Conservation (phyloP, 2,888 invertebrate species). For the Ectropis crepuscularia region DNA sequence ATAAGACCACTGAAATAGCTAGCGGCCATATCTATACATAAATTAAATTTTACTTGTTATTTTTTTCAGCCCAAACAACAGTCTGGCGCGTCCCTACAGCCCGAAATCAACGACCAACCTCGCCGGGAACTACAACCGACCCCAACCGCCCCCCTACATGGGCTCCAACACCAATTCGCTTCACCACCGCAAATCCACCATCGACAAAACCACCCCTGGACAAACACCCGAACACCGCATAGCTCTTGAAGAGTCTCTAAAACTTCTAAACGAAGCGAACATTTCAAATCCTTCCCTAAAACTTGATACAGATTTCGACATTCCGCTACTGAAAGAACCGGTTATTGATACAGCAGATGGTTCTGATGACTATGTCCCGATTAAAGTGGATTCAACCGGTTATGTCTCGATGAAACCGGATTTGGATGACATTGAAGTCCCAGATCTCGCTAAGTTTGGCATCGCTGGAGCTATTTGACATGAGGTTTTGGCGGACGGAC, state of each 20-base stretch:
- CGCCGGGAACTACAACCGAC: slow-evolving; percentile 75
- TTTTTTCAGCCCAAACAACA: slow-evolving; percentile 83
- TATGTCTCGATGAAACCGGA: slow-evolving; percentile 55
- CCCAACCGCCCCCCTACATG: slow-evolving; percentile 78
- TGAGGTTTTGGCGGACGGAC: slow-evolving; percentile 61
- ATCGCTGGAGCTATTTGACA: slow-evolving; percentile 72
- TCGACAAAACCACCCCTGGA: slow-evolving; percentile 54
- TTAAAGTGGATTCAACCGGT: slow-evolving; percentile 52
- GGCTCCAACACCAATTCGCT: slow-evolving; percentile 69
- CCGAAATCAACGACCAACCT: slow-evolving; percentile 75
- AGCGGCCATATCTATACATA: too few species aligned
- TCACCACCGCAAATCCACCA: slow-evolving; percentile 66
- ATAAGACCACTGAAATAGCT: too few species aligned
- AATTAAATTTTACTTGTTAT: background rate
- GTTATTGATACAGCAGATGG: slow-evolving; percentile 71
- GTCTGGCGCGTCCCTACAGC: slow-evolving; percentile 80
- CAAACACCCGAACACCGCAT: slow-evolving; percentile 71
- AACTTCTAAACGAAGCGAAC: slow-evolving; percentile 78
- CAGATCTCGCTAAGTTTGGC: slow-evolving; percentile 71
- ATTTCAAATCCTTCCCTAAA: slow-evolving; percentile 47
- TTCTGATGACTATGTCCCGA: slow-evolving; percentile 75
- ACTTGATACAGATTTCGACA: slow-evolving; percentile 58
- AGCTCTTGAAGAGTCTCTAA: slow-evolving; percentile 75
- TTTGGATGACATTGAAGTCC: slow-evolving; percentile 70
- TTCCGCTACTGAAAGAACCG: slow-evolving; percentile 62